Base-by-base conservation (phyloP, 2,113 vertebrate genomes). In the Amphilophus citrinellus region DNA sequence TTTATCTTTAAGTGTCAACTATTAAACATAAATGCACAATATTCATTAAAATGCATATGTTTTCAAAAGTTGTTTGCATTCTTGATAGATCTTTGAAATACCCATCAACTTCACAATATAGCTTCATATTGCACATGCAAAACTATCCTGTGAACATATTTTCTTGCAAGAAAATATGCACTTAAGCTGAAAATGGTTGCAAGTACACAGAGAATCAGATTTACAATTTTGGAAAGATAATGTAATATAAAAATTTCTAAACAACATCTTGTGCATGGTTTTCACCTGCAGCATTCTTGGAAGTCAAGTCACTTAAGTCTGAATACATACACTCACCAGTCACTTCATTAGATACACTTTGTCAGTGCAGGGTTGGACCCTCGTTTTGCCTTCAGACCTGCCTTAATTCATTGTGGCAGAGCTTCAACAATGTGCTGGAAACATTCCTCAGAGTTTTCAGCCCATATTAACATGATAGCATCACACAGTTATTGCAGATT, bases 31-130 rank as follows among this genome's bases (percentile, higher is more conserved):
- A 35, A n/a, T 27, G 32, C 68, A 53, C 27, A 73, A 56, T 80
- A 30, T 27, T n/a, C n/a, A 57, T n/a, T 4, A n/a, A 68, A 66
- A 42, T 2, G 0, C 7, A 66, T 30, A 32, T 0, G 1, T 0
- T 42, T 24, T 66, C 20, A 17, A 37, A 58, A 0, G 22, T 10
- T 80, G 18, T 68, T 20, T 58, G 35, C 15, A 30, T 59, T 68
- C 37, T 44, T 42, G 20, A 20, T 20, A 37, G 27, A 63, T 66
- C 10, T 81, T 77, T 11, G 20, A 71, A 77, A 73, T 32, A 56
- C 27, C 50, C 15, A 73, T 15, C 68, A 53, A 53, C 6, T 18
- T 53, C 30, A 53, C 10, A 14, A 30, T 53, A n/a, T 13, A 80
- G 10, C 7, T 9, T 22, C 50, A 53, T 65, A 62, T 9, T 61